Base-by-base conservation (phyloP, 1,140 invertebrate species). In the Trichonephila inaurata region DNA sequence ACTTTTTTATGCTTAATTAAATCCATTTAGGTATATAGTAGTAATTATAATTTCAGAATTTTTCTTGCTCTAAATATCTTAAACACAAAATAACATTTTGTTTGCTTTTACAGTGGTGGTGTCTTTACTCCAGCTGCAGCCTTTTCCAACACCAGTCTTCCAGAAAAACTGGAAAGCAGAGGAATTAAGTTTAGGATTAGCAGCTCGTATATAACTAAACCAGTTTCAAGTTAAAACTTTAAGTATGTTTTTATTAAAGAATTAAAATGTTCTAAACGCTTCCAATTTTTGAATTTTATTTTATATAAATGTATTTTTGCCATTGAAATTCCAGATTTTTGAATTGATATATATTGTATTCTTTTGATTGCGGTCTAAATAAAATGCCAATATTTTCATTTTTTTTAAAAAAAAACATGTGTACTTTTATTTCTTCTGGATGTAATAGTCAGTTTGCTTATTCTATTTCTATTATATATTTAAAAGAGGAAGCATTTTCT, bases 81-180 rank as follows among this genome's bases (percentile, higher is more conserved):
- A 10, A 51, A 51, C 44, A 51, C 7, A 51, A 0, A 10, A 51
- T 0, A 10, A 51, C 7, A 10, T 10, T 51, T 51, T 51, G 51
- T 64, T 44, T 64, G 14, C 33, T 64, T 10, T 51, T 62, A 21
- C 24, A 96, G 96, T 51, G 97, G 97, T 94, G 97, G 97, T 28
- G 97, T 97, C 5, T 96, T 96, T 90, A 95, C 97, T 89, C 97
- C 97, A 69, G 97, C 96, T 62, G 96, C 96, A 62, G 96, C 96
- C 61, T 97, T 98, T 95, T 95, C 95, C 1, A 96, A 97, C 91
- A 98, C 97, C 0, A 96, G 95, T 24, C 95, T 98, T 16, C 96
- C 97, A 69, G 96, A 97, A 40, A 95, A 97, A 69, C 95, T 98
- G 2, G 95, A 96, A 64, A 96, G 97, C 87, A 96, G 97, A 94